Base-by-base conservation (phyloP, 2,113 vertebrate species). In the Noturus placidus region DNA sequence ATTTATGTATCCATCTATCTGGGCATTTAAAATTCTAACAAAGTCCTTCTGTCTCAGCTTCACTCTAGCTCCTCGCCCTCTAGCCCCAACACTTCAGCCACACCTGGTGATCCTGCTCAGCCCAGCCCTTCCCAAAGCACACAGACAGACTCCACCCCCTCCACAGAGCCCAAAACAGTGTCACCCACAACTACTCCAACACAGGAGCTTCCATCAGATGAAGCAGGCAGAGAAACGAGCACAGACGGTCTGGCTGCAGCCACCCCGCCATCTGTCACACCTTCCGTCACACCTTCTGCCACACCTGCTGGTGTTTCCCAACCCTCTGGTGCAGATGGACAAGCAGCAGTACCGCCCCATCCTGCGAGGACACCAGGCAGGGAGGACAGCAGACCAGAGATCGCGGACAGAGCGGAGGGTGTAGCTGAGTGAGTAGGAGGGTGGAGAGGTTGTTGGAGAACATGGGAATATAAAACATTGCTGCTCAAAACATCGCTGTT, bases 331-430 rank as follows among this genome's bases (percentile, higher is more conserved):
- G 4, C 87, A 88, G 95, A 95, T 87, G 91, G 94, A 85, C 95
- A 95, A 77, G 93, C 93, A 2, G 92, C 93, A 14, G 94, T 92
- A 10, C 86, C 87, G 19, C 94, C 94, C 15, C 95, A 94, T 81
- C 94, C 94, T 6, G 90, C 94, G 54, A 93, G 95, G 91, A 95
- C 95, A 86, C 95, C 95, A 0, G 95, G 94, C 82, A 92, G 91
- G 33, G 95, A 95, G 7, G 95, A 96, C 0, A 77, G 15, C 67
- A 89, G 94, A 84, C 78, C 93, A 1, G 94, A 95, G 9, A 52
- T 91, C 0, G 1, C 76, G 6, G 90, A 91, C n/a, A 89, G 90
- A 85, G 69, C 19, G 0, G 80, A 89, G 85, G 63, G 80, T 46
- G 81, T 88, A 0, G 91, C 89, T 0, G 92, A 94, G 17, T 87